Evolutionary conservation across 2,797 vertebrate species (phyloP), one percentile per base, ranked within the genome.

Genomic region (Rhabdophis nuchalis): DNA sequence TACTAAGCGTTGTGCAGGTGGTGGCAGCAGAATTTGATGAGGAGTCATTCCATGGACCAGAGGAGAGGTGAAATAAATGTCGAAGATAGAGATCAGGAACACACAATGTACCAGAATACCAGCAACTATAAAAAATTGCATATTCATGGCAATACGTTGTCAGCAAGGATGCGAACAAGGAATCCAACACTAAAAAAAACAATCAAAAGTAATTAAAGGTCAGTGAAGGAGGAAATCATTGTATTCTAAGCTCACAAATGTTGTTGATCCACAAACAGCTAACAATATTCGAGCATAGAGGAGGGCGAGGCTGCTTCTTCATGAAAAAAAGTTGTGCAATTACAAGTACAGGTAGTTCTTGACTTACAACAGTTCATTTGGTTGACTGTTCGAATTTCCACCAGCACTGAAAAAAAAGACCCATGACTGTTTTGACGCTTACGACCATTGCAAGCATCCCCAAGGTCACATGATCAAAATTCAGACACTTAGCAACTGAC

Each of bases 11-110:
- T 97, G 98, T 8, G 99, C 99, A 0, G 99, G 99, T 50, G 99
- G 97, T 0, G 97, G 94, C 94, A 99, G 95, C 0, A 95, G 93
- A 1, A 98, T 98, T n/a, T 89, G 95, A 89, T 98, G 98, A 86
- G 99, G 99, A 27, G 98, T 98, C 99, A 99, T 99, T 52, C 99
- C 99, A 14, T 99, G 99, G 90, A 99, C 99, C 92, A 99, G 95
- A 5, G 99, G 99, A 92, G 99, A 99, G 0, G 98, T 99, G 97
- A 99, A 99, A 96, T 99, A 99, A 96, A 99, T 99, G 96, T 99
- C 99, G 97, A 99, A 99, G 96, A 99, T 99, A 61, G 99, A 99
- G 89, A 98, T 88, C 95, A 99, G 98, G 97, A 99, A 99, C 68
- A 99, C 97, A 54, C 98, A 96, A n/a, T 99, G 99, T 93, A 99